Percentiles rank a stretch among this genome's conserved stretches.
These are phyloP conservation scores for Sarcophaga rosellei DNA, from an alignment of 2,888 invertebrate genomes.

Conservation along the genomic window DNA sequence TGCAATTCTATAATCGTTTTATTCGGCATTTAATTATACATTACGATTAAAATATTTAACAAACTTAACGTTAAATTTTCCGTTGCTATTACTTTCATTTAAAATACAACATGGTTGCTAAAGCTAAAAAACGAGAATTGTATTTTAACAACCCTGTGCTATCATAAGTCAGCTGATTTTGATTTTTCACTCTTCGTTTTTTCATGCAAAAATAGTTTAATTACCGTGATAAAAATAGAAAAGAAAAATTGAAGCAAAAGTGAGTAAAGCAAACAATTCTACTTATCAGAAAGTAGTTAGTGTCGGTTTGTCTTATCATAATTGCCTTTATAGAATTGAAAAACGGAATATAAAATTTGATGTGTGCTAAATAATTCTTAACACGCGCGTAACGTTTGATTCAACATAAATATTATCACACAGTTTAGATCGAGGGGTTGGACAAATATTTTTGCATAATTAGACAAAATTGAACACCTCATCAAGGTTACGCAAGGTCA, in stretches of 20 bases:
- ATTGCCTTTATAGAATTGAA: constrained; percentile 1
- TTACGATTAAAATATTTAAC: too few species aligned
- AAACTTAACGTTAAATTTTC: too few species aligned
- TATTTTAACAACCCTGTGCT: constrained; percentile 2
- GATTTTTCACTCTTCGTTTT: constrained; percentile 6
- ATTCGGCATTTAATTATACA: too few species aligned
- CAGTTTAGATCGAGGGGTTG: not conserved
- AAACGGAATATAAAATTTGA: not conserved
- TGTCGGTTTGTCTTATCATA: constrained; percentile 14
- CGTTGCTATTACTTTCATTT: too few species aligned
- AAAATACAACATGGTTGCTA: too few species aligned
- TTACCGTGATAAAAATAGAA: constrained; percentile 51
- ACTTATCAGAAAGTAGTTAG: constrained; percentile 7
- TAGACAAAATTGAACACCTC: not conserved
- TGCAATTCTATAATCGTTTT: too few species aligned
- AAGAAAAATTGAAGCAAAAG: not conserved
- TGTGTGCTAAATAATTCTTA: not conserved
- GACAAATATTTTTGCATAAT: not conserved
- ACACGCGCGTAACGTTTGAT: not conserved
- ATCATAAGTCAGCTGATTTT: constrained; percentile 24
- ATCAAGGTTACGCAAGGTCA: not conserved
- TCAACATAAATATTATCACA: not conserved
- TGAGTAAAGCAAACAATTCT: not conserved
- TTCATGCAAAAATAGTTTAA: not conserved
- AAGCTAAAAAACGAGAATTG: not conserved